Percentiles rank a stretch among this genome's conserved stretches.
phyloP scores from a whole-genome alignment of 2,888 invertebrate genomes.

The Imbricaverruca yamaguchii region DNA sequence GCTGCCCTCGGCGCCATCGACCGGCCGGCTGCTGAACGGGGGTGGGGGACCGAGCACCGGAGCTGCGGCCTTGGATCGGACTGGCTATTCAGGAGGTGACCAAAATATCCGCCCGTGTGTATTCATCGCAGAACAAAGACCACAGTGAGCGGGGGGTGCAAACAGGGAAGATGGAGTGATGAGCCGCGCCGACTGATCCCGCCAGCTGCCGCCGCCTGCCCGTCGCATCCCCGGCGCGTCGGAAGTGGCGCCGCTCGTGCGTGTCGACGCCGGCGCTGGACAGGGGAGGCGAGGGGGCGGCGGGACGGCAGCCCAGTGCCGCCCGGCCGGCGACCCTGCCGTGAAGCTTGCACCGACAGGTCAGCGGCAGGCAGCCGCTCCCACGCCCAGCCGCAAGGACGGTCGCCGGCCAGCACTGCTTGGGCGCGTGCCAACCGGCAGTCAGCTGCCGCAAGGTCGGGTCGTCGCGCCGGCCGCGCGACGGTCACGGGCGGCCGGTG shows the following conservation, averaged over 20 bases:
- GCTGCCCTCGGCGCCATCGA: neutral
- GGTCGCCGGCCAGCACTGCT: neutral
- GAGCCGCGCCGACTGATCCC: neutral
- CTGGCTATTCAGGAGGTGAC: neutral
- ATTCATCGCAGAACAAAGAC: neutral
- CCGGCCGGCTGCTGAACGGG: neutral
- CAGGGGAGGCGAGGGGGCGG: neutral
- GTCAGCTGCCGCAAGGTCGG: neutral
- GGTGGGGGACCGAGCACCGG: neutral
- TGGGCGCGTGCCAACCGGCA: neutral
- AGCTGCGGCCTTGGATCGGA: neutral
- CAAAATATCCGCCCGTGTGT: neutral
- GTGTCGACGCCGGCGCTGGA: neutral
- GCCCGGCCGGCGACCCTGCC: neutral
- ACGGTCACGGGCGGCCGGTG: neutral
- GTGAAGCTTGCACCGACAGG: neutral
- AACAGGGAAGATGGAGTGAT: constrained; percentile 18
- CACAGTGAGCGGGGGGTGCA: neutral
- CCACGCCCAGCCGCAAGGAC: neutral
- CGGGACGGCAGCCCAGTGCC: neutral
- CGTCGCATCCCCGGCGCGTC: neutral
- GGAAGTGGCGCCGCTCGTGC: constrained; percentile 1
- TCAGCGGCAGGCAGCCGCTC: neutral
- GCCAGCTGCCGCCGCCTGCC: neutral
- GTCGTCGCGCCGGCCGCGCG: neutral